Conservation (phyloP, 2,797 vertebrate genomes). For the Leontocebus nigricollis region DNA sequence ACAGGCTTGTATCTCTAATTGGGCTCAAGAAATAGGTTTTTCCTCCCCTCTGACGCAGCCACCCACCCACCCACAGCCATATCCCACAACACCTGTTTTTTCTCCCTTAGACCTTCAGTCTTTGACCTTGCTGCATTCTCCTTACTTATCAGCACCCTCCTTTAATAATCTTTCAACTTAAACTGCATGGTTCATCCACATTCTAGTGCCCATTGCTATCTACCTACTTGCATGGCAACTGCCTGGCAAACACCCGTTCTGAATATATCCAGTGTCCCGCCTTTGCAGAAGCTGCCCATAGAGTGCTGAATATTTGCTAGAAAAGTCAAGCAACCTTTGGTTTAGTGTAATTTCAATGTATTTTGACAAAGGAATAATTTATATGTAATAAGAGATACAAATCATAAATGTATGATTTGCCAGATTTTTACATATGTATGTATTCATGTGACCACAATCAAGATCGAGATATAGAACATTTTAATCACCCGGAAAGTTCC, state of each 20-base stretch:
- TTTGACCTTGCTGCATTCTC: too few relatives aligned
- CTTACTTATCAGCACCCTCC: background rate
- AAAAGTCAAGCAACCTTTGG: background rate
- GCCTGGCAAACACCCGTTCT: background rate
- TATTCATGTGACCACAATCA: background rate
- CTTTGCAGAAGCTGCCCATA: background rate
- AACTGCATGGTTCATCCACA: background rate
- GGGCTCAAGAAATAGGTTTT: background rate
- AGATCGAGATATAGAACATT: background rate
- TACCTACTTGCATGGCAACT: background rate
- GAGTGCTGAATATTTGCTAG: background rate
- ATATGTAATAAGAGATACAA: background rate
- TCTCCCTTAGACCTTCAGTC: too few relatives aligned
- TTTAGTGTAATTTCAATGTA: background rate
- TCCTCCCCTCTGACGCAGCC: background rate
- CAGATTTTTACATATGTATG: background rate
- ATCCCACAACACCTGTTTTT: background rate
- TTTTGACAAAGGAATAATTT: conserved; percentile 11
- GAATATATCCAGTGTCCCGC: background rate
- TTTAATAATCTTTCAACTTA: background rate
- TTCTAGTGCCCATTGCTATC: background rate
- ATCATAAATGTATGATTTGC: background rate
- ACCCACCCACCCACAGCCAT: too few relatives aligned
- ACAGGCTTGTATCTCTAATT: background rate
- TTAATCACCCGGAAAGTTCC: background rate